Base-by-base conservation (phyloP, 2,888 invertebrate genomes). In the Ennomos fuscantarius region DNA sequence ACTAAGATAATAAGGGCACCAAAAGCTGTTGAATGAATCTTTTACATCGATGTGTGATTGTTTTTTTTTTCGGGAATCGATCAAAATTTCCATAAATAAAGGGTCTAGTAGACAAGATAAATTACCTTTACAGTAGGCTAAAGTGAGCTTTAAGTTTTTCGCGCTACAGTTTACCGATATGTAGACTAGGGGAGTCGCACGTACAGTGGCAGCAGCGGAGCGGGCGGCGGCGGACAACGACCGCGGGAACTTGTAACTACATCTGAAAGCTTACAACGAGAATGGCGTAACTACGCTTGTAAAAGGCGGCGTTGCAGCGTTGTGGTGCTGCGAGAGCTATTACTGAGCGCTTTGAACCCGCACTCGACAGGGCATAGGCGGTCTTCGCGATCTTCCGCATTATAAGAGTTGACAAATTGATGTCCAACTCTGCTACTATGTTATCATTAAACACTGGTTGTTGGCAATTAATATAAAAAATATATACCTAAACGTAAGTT, bases 211-310 rank as follows among this genome's bases (percentile, higher is more conserved):
- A 37, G 82, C 74, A 6, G 44, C 44, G 44, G 43, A 12, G 12
- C 2, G 32, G 33, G 12, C 11, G 12, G 15, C 74, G 70, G 75
- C 89, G 89, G 89, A 79, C 91, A 90, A 87, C 87, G 91, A 91
- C 91, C 91, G 89, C 84, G 84, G 81, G 91, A 91, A 90, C 91
- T 91, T 92, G 90, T 88, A 87, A 91, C 90, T 89, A 91, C 88
- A 89, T 90, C 84, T 79, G 80, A 74, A 73, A 69, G 70, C 73
- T 70, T 74, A 68, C 69, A 66, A 70, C 62, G 73, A 69, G 62
- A 87, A 81, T 71, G 84, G 62, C 84, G 76, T 81, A 88, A 88
- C 79, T 78, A 68, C 76, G 57, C 68, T 65, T 55, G 42, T 55
- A 42, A 53, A 49, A 45, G 42, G 50, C 52, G 70, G 62, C 33